Percentiles rank a stretch among this genome's conserved stretches.
phyloP scores from a whole-genome alignment of 2,113 vertebrate species.

The Capra hircus region DNA sequence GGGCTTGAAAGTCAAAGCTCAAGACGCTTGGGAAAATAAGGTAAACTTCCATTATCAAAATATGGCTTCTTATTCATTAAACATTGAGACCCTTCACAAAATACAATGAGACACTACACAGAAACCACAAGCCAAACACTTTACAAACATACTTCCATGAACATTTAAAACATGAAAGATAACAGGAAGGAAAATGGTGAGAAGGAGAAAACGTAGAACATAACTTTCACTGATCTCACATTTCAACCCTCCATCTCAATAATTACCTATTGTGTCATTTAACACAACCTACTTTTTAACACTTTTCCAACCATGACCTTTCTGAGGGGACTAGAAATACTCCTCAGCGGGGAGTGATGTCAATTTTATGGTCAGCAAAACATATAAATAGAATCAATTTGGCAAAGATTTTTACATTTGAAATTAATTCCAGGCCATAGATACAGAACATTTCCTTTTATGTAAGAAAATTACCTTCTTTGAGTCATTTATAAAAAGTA shows the following conservation, averaged over 20 bases:
- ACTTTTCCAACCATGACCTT: slow-evolving; percentile 55
- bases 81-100: background rate
- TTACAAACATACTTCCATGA: background rate
- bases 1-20: background rate
- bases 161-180: background rate
- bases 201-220: background rate
- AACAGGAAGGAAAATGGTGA: background rate
- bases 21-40: background rate
- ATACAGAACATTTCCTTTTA: slow-evolving; percentile 76
- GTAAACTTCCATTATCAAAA: background rate
- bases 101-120: background rate
- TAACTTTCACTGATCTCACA: background rate
- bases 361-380: slow-evolving; percentile 80
- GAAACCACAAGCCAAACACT: background rate
- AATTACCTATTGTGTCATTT: background rate
- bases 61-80: background rate
- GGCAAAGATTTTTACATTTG: slow-evolving; percentile 76
- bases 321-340: slow-evolving; percentile 75
- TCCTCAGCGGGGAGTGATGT: slow-evolving; percentile 67
- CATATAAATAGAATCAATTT: slow-evolving; percentile 84
- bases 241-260: background rate
- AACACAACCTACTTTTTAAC: slow-evolving; percentile 45
- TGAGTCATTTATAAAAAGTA: slow-evolving; percentile 38
- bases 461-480: slow-evolving; percentile 50
- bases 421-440: slow-evolving; percentile 81